Evolutionary conservation across 2,888 invertebrate genomes (phyloP).

Genomic region (Drosophila mettleri): DNA sequence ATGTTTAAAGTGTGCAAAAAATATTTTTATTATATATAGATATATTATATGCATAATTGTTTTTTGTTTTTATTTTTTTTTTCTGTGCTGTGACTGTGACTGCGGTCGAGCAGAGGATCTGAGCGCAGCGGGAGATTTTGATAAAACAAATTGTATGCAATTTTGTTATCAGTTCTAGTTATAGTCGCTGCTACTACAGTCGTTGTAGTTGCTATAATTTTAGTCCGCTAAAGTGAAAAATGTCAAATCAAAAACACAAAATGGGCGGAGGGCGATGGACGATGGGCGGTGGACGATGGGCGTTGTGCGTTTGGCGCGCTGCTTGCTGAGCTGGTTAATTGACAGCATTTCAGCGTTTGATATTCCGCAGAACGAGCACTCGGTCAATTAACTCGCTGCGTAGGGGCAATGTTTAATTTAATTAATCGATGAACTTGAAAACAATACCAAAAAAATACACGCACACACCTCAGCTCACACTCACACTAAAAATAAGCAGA

Average conservation of each 20-base stretch:
- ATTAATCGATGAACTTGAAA: constrained; percentile 69
- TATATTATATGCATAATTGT: background rate
- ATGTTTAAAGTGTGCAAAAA: constrained; percentile 33
- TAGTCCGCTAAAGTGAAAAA: constrained; percentile 24
- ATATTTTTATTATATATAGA: background rate
- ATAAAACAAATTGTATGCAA: constrained; percentile 23
- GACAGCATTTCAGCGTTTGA: constrained; percentile 23
- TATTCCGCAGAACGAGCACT: constrained; percentile 9
- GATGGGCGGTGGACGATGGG: background rate
- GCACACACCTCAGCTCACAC: background rate
- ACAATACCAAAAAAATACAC: constrained; percentile 17
- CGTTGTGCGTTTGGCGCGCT: background rate
- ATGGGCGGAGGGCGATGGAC: constrained; percentile 27
- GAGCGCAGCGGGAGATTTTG: constrained; percentile 5
- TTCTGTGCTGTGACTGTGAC: constrained; percentile 24
- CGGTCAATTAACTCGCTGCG: constrained; percentile 16
- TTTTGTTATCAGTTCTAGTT: constrained; percentile 3
- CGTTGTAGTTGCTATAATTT: constrained; percentile 14
- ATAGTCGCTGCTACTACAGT: too few species aligned
- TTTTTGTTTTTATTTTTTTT: constrained; percentile 1
- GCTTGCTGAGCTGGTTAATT: constrained; percentile 18
- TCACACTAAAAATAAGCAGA: constrained; percentile 7
- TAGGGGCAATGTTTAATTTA: constrained; percentile 46
- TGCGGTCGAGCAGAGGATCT: background rate
- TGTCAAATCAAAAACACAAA: constrained; percentile 45